These are phyloP conservation scores for Periplaneta americana DNA, from an alignment of 1,140 invertebrate species.

Conservation along the genomic window DNA sequence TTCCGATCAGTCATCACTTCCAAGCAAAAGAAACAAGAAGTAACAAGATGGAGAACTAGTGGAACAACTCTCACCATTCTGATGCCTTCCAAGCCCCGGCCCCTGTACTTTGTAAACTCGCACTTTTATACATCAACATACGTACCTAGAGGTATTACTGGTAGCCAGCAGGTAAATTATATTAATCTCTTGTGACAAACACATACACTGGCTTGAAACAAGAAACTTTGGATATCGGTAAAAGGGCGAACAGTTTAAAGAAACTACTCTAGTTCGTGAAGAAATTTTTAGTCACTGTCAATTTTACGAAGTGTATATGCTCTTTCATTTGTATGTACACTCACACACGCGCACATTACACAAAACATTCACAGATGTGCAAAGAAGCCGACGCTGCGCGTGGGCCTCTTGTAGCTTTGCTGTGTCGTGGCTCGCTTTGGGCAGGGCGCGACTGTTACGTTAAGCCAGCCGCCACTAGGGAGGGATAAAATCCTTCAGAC, in stretches of 20 bases:
- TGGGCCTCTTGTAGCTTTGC: neutral
- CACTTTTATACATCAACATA: neutral
- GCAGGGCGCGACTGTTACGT: too few relatives aligned
- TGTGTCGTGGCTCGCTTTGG: neutral
- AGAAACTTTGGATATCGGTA: neutral
- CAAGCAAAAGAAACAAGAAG: neutral
- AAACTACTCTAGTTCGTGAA: neutral
- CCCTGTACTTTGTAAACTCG: neutral
- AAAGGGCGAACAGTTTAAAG: neutral
- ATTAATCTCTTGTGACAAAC: neutral
- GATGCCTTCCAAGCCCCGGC: neutral
- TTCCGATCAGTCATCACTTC: neutral
- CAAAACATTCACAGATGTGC: slow-evolving; percentile 9
- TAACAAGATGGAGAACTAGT: neutral
- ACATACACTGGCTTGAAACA: neutral
- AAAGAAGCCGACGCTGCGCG: slow-evolving; percentile 1
- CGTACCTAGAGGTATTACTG: neutral
- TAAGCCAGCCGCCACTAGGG: neutral
- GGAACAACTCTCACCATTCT: neutral
- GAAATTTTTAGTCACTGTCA: neutral
- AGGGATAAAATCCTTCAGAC: neutral
- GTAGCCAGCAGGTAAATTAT: neutral
- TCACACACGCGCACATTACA: slow-evolving; percentile 5
- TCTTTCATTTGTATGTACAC: slow-evolving; percentile 3
- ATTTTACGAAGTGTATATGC: neutral